Base-by-base conservation (phyloP, 2,113 vertebrate genomes). In the Poeciliopsis occidentalis region DNA sequence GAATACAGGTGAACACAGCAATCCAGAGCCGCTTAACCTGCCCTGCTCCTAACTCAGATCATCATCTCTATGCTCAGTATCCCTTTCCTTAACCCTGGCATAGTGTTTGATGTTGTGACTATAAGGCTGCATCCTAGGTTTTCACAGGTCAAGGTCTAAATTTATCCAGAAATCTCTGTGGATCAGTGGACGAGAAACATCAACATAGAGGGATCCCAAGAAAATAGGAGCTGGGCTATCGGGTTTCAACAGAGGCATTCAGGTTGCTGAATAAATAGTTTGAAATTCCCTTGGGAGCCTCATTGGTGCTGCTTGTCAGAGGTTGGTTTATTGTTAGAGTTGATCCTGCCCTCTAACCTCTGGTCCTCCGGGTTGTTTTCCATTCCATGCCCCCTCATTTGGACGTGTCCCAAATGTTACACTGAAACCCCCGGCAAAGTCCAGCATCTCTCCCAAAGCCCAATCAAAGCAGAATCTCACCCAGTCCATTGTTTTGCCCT, bases 391-490 rank as follows among this genome's bases (percentile, higher is more conserved):
- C 54, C 64, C 34, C 54, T 65, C 13, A 17, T 71, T 79, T 83
- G 78, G 78, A 71, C 69, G 5, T 68, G 31, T 47, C 65, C 74
- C 75, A 86, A 76, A 79, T 79, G 78, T 71, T 73, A 54, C 63
- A 44, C 76, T 37, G 73, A 69, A 73, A 60, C 61, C 62, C 68
- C n/a, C 2, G 11, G n/a, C 69, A 24, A 62, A 54, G 67, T 57
- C 76, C 79, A 73, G 64, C 13, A 69, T 91, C 88, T 81, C 91
- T 75, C 11, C 26, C 71, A 80, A 87, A 94, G 91, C 90, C 88
- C 92, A 85, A 83, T 93, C 93, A 92, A 92, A 91, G 93, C 95
- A 94, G 94, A 95, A 90, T 94, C 91, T 91, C 93, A 94, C 94
- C 93, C 88, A 68, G 76, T 34, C 85, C 51, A 79, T 73, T 66